Percentiles rank a stretch among this genome's conserved stretches.
Evolutionary conservation across 2,113 vertebrate species (phyloP).

Genomic region (Dermatemys mawii): DNA sequence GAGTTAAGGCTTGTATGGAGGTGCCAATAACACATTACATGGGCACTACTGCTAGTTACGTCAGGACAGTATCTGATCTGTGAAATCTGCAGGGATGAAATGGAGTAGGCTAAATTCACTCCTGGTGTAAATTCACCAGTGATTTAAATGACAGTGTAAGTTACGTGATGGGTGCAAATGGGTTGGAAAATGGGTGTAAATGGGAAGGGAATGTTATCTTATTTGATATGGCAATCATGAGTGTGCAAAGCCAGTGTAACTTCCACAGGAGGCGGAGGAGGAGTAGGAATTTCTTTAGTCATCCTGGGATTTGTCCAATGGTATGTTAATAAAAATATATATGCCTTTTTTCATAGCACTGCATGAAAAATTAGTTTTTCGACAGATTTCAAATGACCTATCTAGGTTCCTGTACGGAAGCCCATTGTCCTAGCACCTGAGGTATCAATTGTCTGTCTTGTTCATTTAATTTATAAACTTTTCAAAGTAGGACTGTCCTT

Average conservation of each 20-base stretch:
- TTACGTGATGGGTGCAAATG: conserved; percentile 3
- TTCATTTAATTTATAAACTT: background rate
- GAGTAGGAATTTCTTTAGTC: conserved; percentile 62
- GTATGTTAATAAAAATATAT: conserved; percentile 63
- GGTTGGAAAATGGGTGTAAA: conserved; percentile 56
- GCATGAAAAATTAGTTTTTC: conserved; percentile 24
- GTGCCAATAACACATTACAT: background rate
- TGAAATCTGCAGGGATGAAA: background rate
- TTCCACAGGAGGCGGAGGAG: conserved; percentile 44
- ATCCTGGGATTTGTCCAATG: conserved; percentile 45
- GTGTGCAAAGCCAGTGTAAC: conserved; percentile 44
- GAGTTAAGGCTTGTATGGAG: background rate
- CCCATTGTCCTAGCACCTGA: background rate
- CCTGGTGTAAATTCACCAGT: background rate
- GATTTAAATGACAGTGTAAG: conserved; percentile 25
- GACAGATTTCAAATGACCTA: conserved; percentile 3
- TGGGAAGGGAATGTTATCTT: conserved; percentile 34
- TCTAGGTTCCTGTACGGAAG: conserved; percentile 1
- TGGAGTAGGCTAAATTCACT: background rate
- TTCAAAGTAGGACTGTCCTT: conserved; percentile 5
- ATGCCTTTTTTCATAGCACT: conserved; percentile 46
- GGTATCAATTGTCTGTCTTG: conserved; percentile 43
- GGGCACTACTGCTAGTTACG: background rate
- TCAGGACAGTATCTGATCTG: background rate
- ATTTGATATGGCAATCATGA: conserved; percentile 40